Percentiles rank a stretch among this genome's conserved stretches.
Evolutionary conservation across 2,797 vertebrate species (phyloP).

Genomic region (Epinephelus coioides): DNA sequence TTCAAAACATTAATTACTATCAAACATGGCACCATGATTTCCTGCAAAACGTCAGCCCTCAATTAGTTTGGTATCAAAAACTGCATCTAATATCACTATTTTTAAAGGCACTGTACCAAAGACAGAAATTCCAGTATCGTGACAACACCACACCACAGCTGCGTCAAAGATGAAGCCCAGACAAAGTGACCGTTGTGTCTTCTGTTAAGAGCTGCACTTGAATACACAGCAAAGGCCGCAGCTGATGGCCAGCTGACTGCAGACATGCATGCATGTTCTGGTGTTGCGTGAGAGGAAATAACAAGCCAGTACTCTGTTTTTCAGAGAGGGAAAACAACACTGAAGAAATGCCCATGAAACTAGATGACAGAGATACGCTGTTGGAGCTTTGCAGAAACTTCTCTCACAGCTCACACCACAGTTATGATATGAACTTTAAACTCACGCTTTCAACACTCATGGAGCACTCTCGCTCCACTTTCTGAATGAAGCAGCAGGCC

Average conservation of each 20-base stretch:
- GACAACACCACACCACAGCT: not conserved
- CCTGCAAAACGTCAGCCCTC: too few species aligned
- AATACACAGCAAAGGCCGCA: conserved; percentile 10
- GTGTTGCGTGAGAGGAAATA: conserved; percentile 3
- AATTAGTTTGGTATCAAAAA: too few species aligned
- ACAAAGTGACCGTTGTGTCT: conserved; percentile 22
- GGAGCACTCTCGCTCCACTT: not conserved
- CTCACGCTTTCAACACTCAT: not conserved
- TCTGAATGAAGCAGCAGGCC: not conserved
- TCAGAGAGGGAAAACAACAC: not conserved
- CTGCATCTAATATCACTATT: too few species aligned
- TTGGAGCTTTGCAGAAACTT: conserved; percentile 7
- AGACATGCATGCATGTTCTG: not conserved
- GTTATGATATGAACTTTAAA: conserved; percentile 3
- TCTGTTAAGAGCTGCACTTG: not conserved
- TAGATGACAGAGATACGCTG: conserved; percentile 10
- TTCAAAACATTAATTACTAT: too few species aligned
- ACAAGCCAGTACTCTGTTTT: not conserved
- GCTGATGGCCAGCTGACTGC: conserved; percentile 28
- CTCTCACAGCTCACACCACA: not conserved
- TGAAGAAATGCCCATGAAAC: conserved; percentile 3
- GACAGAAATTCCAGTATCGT: too few species aligned
- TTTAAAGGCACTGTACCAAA: too few species aligned
- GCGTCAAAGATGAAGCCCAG: not conserved
- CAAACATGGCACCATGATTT: too few species aligned